Percentiles rank a stretch among this genome's conserved stretches.
Conservation (phyloP, 2,797 vertebrate genomes). For the Sebastes oblongus region DNA sequence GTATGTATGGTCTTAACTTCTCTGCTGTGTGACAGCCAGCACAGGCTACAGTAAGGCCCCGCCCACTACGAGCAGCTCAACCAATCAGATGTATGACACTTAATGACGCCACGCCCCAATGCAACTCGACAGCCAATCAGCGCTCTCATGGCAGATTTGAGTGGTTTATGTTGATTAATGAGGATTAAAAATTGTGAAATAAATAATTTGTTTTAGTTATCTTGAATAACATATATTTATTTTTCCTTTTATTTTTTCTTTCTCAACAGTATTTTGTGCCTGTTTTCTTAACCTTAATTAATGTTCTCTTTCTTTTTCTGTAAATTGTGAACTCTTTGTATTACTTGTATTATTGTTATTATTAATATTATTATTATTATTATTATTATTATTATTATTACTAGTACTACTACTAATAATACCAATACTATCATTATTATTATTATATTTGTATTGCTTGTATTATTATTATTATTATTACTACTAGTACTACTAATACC, state of each 20-base stretch:
- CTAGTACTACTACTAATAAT: too few species aligned
- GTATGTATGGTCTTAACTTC: not conserved
- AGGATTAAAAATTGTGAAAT: not conserved
- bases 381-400: too few species aligned
- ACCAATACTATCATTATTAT: too few species aligned
- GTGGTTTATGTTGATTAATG: not conserved
- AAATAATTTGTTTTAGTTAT: not conserved
- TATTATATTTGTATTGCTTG: not conserved
- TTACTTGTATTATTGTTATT: not conserved
- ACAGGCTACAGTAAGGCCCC: constrained; percentile 57
- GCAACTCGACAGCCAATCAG: constrained; percentile 55
- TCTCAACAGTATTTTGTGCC: not conserved
- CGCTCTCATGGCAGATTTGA: not conserved
- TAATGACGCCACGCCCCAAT: not conserved
- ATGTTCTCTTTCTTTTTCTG: not conserved
- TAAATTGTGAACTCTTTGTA: not conserved
- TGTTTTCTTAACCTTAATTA: not conserved
- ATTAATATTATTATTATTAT: too few species aligned
- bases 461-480: too few species aligned
- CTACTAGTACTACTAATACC: too few species aligned
- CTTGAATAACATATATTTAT: not conserved
- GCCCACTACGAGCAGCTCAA: constrained; percentile 27
- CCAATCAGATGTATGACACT: constrained; percentile 47
- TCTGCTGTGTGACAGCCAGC: constrained; percentile 24
- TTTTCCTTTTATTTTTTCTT: not conserved